Evolutionary conservation across 2,888 invertebrate species (phyloP), one percentile per base, ranked within the genome.

Genomic region (Anticlea derivata): DNA sequence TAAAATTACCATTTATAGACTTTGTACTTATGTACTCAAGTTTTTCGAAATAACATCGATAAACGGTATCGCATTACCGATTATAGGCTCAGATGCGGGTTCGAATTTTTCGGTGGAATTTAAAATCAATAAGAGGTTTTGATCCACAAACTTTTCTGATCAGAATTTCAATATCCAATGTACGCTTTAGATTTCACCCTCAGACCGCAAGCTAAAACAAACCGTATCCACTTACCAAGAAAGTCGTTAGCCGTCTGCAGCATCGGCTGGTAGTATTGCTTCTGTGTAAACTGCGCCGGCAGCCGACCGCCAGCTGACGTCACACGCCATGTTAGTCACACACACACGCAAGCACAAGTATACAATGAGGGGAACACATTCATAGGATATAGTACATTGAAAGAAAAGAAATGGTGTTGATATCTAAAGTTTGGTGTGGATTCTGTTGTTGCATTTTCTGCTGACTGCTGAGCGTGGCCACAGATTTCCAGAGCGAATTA

Each of bases 251-350:
- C 78, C 45, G 80, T 68, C 54, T 83, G 75, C 62, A 86, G 74
- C 86, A 88, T 83, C 52, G 87, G 88, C 68, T 78, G 86, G 81
- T 87, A 89, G 78, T 80, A 86, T 71, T 78, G 79, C 73, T 75
- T 83, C 57, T 66, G 67, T 37, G 68, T 77, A 73, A 72, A 78
- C 63, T 78, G 80, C 61, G 69, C 63, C 60, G 77, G 75, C 68
- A 80, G 71, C 50, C 79, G 75, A 40, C 61, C 70, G 58, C 68
- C 63, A 71, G 68, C 69, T 60, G 73, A 68, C 66, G 66, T 60
- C 63, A 70, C 65, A 62, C 45, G 71, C 68, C 69, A 66, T 33
- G 75, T 79, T 80, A 81, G 78, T 79, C 69, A 78, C 79, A 63
- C 70, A 62, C 64, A 64, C 63, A 47, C 27, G 40, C 46, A 47